These are phyloP conservation scores for Synanthedon formicaeformis DNA, from an alignment of 2,888 invertebrate genomes.

Conservation along the genomic window DNA sequence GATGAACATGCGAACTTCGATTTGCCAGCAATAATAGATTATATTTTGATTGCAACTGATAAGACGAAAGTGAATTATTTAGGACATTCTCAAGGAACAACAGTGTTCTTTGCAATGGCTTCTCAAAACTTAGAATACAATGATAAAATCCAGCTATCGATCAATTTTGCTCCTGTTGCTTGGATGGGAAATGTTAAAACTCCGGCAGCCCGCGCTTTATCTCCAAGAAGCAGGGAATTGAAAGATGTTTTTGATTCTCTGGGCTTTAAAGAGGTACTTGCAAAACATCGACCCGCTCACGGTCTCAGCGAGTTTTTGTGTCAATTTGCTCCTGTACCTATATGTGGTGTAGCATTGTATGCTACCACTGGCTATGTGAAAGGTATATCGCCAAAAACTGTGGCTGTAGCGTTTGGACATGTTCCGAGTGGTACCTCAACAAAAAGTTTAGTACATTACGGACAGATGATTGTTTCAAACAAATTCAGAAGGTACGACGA, in stretches of 20 bases:
- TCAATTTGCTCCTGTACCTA: conserved; percentile 38
- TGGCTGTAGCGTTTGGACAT: conserved; percentile 66
- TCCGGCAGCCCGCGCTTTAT: conserved; percentile 23
- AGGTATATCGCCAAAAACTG: conserved; percentile 58
- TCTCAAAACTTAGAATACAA: conserved; percentile 68
- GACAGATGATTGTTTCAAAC: conserved; percentile 49
- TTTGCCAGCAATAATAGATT: conserved; percentile 62
- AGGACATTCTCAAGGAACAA: conserved; percentile 79
- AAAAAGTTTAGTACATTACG: conserved; percentile 60
- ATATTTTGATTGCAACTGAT: neutral
- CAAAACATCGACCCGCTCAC: conserved; percentile 57
- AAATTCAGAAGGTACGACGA: conserved; percentile 49
- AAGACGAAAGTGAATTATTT: conserved; percentile 70
- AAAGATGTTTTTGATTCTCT: conserved; percentile 36
- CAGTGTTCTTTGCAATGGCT: conserved; percentile 70
- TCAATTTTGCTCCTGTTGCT: conserved; percentile 73
- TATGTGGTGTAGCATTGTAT: conserved; percentile 71
- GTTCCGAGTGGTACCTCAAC: conserved; percentile 65
- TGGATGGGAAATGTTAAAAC: conserved; percentile 60
- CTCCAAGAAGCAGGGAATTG: conserved; percentile 17
- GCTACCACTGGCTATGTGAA: conserved; percentile 69
- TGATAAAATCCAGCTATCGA: conserved; percentile 63
- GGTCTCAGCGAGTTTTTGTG: conserved; percentile 38
- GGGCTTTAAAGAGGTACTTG: conserved; percentile 74
- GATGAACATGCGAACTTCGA: conserved; percentile 79